Evolutionary conservation across 92 coral and sea anemone species (phyloP), one percentile per base, ranked within the genome.

Genomic region (Palythoa caribaeorum): DNA sequence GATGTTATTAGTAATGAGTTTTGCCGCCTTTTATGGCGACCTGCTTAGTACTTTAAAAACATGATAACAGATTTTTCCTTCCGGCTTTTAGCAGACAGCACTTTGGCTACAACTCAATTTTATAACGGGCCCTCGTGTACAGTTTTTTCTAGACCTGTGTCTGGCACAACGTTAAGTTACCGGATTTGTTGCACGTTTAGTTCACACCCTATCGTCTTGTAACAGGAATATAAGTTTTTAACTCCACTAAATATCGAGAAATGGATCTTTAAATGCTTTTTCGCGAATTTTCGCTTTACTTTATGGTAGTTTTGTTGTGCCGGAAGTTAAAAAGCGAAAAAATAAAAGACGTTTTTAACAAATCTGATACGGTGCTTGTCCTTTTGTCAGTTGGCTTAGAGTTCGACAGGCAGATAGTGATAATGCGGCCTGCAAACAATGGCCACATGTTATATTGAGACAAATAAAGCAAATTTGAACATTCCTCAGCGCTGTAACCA

Each of bases 91-190:
- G 68, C 86, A 81, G 54, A n/a, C 76, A 81, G 71, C 86, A 44
- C 62, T 81, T 65, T 81, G 86, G 86, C 86, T 74, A 44, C 74
- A 81, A 81, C 76, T 81, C 86, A 81, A 81, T 65, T 20, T 19
- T 70, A 68, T 81, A 81, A 81, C 86, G 86, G 86, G 62, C 76
- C 7, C n/a, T 80, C 40, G 72, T 21, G 74, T n/a, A 40, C 57
- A 19, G n/a, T 39, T 35, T 9, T 38, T 81, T 47, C 62, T 63
- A 66, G 86, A 66, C 76, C 20, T 10, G 39, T 47, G 86, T 81
- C 86, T 81, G 60, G 48, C 44, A 21, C 11, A 20, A 2, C 8
- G 53, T 38, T 9, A 3, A 35, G 38, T 10, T 36, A 52, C 38
- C 14, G 65, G 21, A 16, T 77, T 50, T 36, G 1, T 48, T 77